Evolutionary conservation across 2,888 invertebrate species (phyloP).

Genomic region (Seladonia tumulorum): DNA sequence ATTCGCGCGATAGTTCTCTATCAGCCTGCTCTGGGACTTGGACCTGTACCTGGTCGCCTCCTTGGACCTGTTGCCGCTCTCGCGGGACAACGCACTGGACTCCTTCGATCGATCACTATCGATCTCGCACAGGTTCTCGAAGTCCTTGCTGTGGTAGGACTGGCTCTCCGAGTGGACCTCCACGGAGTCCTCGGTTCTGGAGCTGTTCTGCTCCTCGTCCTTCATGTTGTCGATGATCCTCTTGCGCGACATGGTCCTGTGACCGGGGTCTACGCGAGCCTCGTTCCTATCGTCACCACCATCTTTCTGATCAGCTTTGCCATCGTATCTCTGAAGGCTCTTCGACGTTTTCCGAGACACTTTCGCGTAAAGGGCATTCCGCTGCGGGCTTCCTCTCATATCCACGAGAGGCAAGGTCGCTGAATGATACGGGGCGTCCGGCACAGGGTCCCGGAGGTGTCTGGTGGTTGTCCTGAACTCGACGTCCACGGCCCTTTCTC

Average conservation of each 20-base stretch:
- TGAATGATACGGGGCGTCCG: conserved; percentile 63
- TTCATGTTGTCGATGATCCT: conserved; percentile 78
- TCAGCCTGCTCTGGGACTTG: conserved; percentile 61
- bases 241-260: conserved; percentile 77
- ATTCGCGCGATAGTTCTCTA: conserved; percentile 49
- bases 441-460: conserved; percentile 68
- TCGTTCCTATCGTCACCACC: conserved; percentile 57
- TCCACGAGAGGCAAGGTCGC: conserved; percentile 66
- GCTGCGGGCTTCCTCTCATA: conserved; percentile 59
- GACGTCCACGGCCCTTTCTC: conserved; percentile 58
- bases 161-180: conserved; percentile 39
- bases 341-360: conserved; percentile 64
- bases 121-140: neutral
- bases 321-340: conserved; percentile 50
- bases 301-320: conserved; percentile 53
- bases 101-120: conserved; percentile 15
- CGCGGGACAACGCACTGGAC: neutral
- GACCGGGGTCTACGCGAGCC: conserved; percentile 40
- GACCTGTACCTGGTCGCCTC: conserved; percentile 47
- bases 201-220: conserved; percentile 47
- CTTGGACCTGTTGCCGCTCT: conserved; percentile 16
- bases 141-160: conserved; percentile 12
- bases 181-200: conserved; percentile 38
- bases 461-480: conserved; percentile 54
- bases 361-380: conserved; percentile 66